Conservation (phyloP, 2,888 invertebrate species). For the Geophilus truncorum region DNA sequence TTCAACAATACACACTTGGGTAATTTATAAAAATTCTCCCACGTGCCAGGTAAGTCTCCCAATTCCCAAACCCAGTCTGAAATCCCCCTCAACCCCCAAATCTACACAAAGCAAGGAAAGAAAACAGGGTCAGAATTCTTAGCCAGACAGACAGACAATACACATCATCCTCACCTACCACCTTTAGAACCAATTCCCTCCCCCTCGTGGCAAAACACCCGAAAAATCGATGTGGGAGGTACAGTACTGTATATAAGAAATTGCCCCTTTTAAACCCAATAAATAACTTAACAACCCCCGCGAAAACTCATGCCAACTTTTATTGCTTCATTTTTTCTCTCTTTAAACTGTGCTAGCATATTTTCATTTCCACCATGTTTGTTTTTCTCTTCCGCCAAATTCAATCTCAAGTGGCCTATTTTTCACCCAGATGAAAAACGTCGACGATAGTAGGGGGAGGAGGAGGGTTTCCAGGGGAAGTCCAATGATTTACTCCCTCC, state of each 20-base stretch:
- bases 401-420: slow-evolving; percentile 25
- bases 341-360: not conserved
- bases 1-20: not conserved
- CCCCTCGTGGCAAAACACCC: not conserved
- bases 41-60: slow-evolving; percentile 22
- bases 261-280: not conserved
- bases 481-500: slow-evolving; percentile 27
- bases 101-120: too few relatives aligned
- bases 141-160: slow-evolving; percentile 17
- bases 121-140: slow-evolving; percentile 16
- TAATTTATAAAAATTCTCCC: slow-evolving; percentile 22
- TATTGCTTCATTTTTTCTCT: not conserved
- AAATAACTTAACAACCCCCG: not conserved
- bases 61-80: slow-evolving; percentile 25
- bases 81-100: not conserved
- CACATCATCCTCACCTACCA: slow-evolving; percentile 4
- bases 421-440: slow-evolving; percentile 13
- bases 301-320: not conserved
- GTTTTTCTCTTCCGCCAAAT: not conserved
- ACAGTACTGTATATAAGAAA: not conserved
- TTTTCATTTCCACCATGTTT: not conserved
- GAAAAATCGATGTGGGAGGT: not conserved
- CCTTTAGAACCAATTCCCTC: not conserved
- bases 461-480: slow-evolving; percentile 12
- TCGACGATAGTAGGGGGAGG: not conserved